A percentile compares a stretch with the other conserved stretches of the same genome.
Evolutionary conservation across 2,113 vertebrate species (phyloP).

Genomic region (Petromus typicus): DNA sequence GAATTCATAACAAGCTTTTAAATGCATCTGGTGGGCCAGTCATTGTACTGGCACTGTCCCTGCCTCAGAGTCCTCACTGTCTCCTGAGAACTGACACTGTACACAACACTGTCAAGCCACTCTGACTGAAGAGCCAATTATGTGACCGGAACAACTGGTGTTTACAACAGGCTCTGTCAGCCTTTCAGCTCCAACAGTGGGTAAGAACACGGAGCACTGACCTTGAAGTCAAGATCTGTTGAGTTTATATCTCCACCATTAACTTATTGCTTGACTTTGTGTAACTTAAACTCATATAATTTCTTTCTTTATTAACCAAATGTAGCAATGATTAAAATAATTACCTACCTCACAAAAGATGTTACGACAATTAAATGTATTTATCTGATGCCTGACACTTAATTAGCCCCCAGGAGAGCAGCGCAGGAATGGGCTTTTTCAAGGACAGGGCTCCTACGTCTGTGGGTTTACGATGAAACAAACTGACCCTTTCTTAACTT

Average conservation of each 20-base stretch:
- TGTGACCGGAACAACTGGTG: background rate
- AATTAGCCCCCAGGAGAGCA: too few species aligned
- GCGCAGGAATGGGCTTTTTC: background rate
- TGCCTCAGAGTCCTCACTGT: background rate
- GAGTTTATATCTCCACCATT: background rate
- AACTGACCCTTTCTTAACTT: background rate
- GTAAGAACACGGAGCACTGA: background rate
- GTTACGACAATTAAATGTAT: background rate
- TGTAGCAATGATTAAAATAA: background rate
- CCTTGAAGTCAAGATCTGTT: background rate
- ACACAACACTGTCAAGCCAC: background rate
- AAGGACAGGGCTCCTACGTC: background rate
- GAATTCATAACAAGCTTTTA: background rate
- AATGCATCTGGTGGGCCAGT: background rate
- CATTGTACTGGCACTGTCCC: background rate
- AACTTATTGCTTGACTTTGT: background rate
- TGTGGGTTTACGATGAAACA: too few species aligned
- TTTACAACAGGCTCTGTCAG: background rate
- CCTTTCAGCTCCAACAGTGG: background rate
- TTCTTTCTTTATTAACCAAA: background rate
- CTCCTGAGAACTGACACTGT: background rate
- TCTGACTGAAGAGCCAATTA: background rate
- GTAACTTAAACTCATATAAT: background rate
- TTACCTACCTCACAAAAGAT: background rate
- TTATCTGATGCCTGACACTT: background rate